phyloP scores from a whole-genome alignment of 92 coral and sea anemone species.

The Actinernus sp. region DNA sequence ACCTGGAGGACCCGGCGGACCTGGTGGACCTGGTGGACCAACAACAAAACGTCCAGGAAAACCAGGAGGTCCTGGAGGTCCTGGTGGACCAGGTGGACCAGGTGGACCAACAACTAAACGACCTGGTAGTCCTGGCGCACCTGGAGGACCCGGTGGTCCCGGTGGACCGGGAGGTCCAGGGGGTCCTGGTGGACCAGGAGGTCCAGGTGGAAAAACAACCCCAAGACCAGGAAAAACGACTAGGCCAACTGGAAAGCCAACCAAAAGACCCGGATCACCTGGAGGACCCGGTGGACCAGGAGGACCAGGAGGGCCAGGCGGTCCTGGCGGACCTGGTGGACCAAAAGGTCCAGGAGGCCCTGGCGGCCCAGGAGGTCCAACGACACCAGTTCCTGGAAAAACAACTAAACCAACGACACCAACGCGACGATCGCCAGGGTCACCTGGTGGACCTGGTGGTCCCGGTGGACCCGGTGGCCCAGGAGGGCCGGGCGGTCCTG shows the following conservation, averaged over 20 bases:
- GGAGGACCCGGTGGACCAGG: slow-evolving; percentile 90
- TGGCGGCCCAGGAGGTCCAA: slow-evolving; percentile 77
- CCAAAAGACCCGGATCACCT: slow-evolving; percentile 61
- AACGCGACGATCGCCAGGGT: slow-evolving; percentile 68
- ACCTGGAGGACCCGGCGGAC: slow-evolving; percentile 84
- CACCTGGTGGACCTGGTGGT: slow-evolving; percentile 77
- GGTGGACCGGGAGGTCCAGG: slow-evolving; percentile 82
- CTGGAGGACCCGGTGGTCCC: slow-evolving; percentile 80
- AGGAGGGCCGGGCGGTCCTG: slow-evolving; percentile 76
- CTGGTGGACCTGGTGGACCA: slow-evolving; percentile 55
- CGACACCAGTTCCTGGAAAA: slow-evolving; percentile 69
- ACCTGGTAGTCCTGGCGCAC: slow-evolving; percentile 78
- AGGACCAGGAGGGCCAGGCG: slow-evolving; percentile 79
- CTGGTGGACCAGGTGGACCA: slow-evolving; percentile 76
- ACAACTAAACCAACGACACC: slow-evolving; percentile 74
- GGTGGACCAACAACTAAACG: too few species aligned
- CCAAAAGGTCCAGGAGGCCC: slow-evolving; percentile 91
- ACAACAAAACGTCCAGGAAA: slow-evolving; percentile 50
- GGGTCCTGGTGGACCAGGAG: slow-evolving; percentile 84
- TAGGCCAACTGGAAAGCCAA: slow-evolving; percentile 63
- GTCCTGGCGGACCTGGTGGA: slow-evolving; percentile 83
- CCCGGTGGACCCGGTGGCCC: slow-evolving; percentile 90
- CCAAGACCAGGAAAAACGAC: slow-evolving; percentile 64
- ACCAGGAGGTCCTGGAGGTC: slow-evolving; percentile 78
- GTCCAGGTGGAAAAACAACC: slow-evolving; percentile 71